A percentile compares a stretch with the other conserved stretches of the same genome.
Evolutionary conservation across 2,113 vertebrate genomes (phyloP).

Genomic region (Sakesphorus luctuosus): DNA sequence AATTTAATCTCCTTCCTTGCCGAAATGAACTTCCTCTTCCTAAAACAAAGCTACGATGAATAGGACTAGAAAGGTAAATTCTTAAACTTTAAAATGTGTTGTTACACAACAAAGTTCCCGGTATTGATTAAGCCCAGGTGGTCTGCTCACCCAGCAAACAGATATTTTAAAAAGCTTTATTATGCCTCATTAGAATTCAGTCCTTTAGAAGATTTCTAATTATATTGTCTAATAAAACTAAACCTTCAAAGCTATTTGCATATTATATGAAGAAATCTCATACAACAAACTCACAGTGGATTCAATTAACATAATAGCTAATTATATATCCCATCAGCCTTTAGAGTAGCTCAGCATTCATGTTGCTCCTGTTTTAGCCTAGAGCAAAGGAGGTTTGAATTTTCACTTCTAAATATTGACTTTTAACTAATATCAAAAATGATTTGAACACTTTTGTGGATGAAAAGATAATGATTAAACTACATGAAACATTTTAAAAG

Average conservation of each 20-base stretch:
- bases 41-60: not conserved
- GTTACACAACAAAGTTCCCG: not conserved
- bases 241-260: slow-evolving; percentile 81
- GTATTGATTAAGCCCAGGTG: slow-evolving; percentile 69
- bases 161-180: slow-evolving; percentile 69
- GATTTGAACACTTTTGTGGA: slow-evolving; percentile 73
- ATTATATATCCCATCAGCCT: slow-evolving; percentile 85
- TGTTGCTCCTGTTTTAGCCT: slow-evolving; percentile 81
- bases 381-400: slow-evolving; percentile 75
- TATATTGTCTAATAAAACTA: slow-evolving; percentile 82
- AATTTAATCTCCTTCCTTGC: not conserved
- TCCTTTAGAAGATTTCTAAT: slow-evolving; percentile 79
- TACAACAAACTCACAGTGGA: slow-evolving; percentile 82
- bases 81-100: slow-evolving; percentile 11
- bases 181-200: slow-evolving; percentile 71
- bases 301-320: slow-evolving; percentile 86
- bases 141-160: slow-evolving; percentile 55
- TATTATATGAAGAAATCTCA: slow-evolving; percentile 85
- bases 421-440: slow-evolving; percentile 78
- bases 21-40: not conserved
- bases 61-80: slow-evolving; percentile 17
- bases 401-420: slow-evolving; percentile 81
- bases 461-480: slow-evolving; percentile 74
- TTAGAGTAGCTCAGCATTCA: slow-evolving; percentile 77
- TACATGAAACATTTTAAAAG: slow-evolving; percentile 48